Conservation (phyloP, 2,888 invertebrate species). For the Trachelus tabidus region DNA sequence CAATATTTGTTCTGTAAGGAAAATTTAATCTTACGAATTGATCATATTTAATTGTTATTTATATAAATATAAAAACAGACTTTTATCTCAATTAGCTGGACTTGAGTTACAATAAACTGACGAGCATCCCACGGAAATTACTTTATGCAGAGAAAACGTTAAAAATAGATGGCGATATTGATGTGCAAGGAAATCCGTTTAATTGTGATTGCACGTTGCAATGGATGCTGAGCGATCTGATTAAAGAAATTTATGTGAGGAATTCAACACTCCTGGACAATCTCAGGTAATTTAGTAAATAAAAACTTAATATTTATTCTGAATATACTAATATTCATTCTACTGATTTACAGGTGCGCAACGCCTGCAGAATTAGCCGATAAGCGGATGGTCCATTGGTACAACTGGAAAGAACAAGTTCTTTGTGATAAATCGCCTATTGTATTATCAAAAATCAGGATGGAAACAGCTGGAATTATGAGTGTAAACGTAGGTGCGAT, state of each 20-base stretch:
- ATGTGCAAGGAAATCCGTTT: slow-evolving; percentile 75
- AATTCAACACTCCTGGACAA: slow-evolving; percentile 67
- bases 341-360: slow-evolving; percentile 65
- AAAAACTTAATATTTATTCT: background rate
- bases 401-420: slow-evolving; percentile 69
- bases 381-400: slow-evolving; percentile 72
- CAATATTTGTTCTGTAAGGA: slow-evolving; percentile 69
- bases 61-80: background rate
- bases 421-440: slow-evolving; percentile 62
- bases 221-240: slow-evolving; percentile 70
- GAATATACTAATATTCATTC: background rate
- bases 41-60: background rate
- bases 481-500: slow-evolving; percentile 23
- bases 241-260: slow-evolving; percentile 67
- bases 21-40: slow-evolving; percentile 5
- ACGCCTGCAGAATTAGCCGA: slow-evolving; percentile 67
- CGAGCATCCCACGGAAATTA: slow-evolving; percentile 63
- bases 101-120: slow-evolving; percentile 70
- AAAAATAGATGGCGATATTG: slow-evolving; percentile 63
- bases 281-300: slow-evolving; percentile 64
- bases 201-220: slow-evolving; percentile 72
- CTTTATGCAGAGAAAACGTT: slow-evolving; percentile 59
- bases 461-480: slow-evolving; percentile 31
- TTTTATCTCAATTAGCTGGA: slow-evolving; percentile 66
- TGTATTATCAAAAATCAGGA: slow-evolving; percentile 30